Evolutionary conservation across 2,888 invertebrate genomes (phyloP), one percentile per base, ranked within the genome.

Genomic region (Cheilosia soror): DNA sequence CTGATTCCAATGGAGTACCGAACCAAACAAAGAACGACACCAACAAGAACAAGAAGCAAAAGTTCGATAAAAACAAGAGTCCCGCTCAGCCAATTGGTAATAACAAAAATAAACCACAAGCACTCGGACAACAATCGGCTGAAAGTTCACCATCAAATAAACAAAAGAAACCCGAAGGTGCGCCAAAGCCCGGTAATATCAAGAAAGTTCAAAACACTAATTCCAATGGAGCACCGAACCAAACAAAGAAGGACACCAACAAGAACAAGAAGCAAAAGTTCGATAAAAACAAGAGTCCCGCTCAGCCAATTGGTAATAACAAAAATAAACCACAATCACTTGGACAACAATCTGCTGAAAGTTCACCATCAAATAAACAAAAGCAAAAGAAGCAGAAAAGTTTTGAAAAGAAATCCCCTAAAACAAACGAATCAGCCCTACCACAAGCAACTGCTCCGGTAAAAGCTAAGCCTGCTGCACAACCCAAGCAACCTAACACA

Each of bases 121-220:
- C 25, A 3, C 3, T 27, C 13, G 27, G 27, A 13, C 25, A 25
- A 4, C 27, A 51, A 49, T 6, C 29, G 25, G n/a, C 11, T 13
- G n/a, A n/a, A 15, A 44, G 13, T 6, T 4, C 44, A 15, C 25
- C 25, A 5, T 47, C n/a, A n/a, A 5, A 15, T 15, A 47, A 42
- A 42, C 11, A 89, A 42, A 87, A 88, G 40, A 84, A 80, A 7
- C 29, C 29, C 5, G 27, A 63, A 27, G 62, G 57, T 37, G 2
- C n/a, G 4, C 29, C 33, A 13, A 44, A 29, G 29, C 31, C 65
- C 9, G 31, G 40, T 1, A 68, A 33, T 13, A 42, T 5, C 0
- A 60, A 55, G 25, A 11, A 5, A 2, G 27, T 2, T 25, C 40
- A 33, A 27, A 5, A 1, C 1, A 31, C 31, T 2, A 49, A 57